Conservation (phyloP, 2,888 invertebrate species). For the Torymus tubicola region DNA sequence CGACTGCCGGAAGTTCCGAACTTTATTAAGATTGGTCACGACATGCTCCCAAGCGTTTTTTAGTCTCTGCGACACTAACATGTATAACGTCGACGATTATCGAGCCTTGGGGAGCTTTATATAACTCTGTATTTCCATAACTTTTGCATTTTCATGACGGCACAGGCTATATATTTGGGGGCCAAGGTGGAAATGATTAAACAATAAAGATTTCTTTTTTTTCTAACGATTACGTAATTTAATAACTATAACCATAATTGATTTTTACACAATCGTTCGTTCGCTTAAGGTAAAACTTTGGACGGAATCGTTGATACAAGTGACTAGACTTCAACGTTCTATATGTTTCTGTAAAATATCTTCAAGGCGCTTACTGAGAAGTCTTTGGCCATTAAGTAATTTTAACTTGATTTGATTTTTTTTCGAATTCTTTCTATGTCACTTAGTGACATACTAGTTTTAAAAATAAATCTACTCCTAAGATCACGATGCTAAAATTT, state of each 20-base stretch:
- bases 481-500: too few species aligned
- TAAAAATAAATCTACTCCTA: too few species aligned
- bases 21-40: too few species aligned
- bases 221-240: neutral
- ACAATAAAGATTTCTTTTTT: neutral
- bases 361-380: neutral
- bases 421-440: neutral
- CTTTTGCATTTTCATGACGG: too few species aligned
- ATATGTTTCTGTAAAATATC: neutral
- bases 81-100: too few species aligned
- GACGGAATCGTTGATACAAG: slow-evolving; percentile 24
- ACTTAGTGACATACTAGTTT: too few species aligned
- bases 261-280: slow-evolving; percentile 11
- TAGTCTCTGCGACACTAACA: too few species aligned
- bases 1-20: too few species aligned
- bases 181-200: neutral
- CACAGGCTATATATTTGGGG: too few species aligned
- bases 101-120: too few species aligned
- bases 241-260: neutral
- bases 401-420: neutral
- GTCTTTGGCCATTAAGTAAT: slow-evolving; percentile 32
- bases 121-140: too few species aligned
- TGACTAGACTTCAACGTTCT: slow-evolving; percentile 11
- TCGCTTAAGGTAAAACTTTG: slow-evolving; percentile 11
- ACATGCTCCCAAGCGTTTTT: too few species aligned